Percentiles rank a stretch among this genome's conserved stretches.
Conservation (phyloP, 2,888 invertebrate genomes). For the Apoda limacodes region DNA sequence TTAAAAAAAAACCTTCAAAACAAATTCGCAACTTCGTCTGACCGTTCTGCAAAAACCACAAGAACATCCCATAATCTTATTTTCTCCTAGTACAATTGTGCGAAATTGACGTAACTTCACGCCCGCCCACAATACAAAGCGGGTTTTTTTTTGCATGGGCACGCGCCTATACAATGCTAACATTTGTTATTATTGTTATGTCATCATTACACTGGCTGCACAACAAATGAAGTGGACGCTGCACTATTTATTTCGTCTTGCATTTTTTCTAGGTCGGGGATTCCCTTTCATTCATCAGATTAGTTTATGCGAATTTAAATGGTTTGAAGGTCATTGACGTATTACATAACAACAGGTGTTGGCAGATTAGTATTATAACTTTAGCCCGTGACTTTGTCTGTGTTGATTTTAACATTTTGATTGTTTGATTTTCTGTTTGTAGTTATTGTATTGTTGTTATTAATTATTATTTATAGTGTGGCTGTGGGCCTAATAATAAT, state of each 20-base stretch:
- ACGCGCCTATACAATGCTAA: slow-evolving; percentile 39
- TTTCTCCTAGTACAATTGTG: slow-evolving; percentile 60
- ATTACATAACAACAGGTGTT: too few relatives aligned
- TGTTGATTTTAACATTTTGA: too few relatives aligned
- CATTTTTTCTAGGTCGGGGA: slow-evolving; percentile 59
- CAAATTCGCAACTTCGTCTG: too few relatives aligned
- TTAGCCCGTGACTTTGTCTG: too few relatives aligned
- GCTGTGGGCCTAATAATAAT: too few relatives aligned
- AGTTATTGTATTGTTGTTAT: too few relatives aligned
- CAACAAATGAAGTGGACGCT: slow-evolving; percentile 48
- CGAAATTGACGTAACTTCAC: slow-evolving; percentile 62
- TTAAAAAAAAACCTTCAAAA: too few relatives aligned
- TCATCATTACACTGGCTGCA: slow-evolving; percentile 52
- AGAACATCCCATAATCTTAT: slow-evolving; percentile 33
- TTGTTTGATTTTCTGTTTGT: too few relatives aligned
- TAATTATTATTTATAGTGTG: too few relatives aligned
- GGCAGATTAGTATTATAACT: too few relatives aligned
- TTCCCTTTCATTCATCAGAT: slow-evolving; percentile 40
- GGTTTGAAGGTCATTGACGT: too few relatives aligned
- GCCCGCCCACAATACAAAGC: slow-evolving; percentile 36
- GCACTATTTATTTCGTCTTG: slow-evolving; percentile 37
- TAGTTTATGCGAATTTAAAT: slow-evolving; percentile 42
- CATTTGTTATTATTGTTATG: slow-evolving; percentile 52
- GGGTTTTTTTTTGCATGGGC: slow-evolving; percentile 42
- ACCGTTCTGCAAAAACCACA: slow-evolving; percentile 31